These are phyloP conservation scores for Melierax canorus DNA, from an alignment of 2,113 vertebrate species.

Conservation along the genomic window DNA sequence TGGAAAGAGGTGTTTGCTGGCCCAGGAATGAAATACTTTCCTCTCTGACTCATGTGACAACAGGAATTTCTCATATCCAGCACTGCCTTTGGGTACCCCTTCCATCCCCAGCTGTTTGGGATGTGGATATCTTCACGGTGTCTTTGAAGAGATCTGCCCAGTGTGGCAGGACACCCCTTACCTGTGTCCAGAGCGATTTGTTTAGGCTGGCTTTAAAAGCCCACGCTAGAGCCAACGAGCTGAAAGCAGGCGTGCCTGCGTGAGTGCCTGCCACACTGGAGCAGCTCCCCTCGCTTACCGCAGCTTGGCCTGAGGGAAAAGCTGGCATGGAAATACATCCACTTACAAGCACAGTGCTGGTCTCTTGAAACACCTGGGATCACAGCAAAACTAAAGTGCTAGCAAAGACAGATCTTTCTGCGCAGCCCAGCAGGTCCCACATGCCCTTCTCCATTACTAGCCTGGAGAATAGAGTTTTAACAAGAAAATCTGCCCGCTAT, in stretches of 20 bases:
- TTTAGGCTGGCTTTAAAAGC: not conserved
- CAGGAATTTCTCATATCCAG: not conserved
- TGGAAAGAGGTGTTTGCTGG: not conserved
- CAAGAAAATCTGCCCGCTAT: not conserved
- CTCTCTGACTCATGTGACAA: not conserved
- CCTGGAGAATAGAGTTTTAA: not conserved
- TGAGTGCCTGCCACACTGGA: not conserved
- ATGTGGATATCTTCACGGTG: fast-evolving
- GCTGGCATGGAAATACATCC: not conserved
- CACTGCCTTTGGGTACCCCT: not conserved
- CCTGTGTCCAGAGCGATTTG: not conserved
- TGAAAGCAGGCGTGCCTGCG: not conserved
- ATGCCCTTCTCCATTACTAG: not conserved
- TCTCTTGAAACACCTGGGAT: not conserved
- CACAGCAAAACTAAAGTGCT: not conserved
- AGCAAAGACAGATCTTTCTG: too few relatives aligned
- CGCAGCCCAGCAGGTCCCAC: not conserved
- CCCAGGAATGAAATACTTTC: not conserved
- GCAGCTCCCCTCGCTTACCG: not conserved
- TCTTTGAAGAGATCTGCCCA: not conserved
- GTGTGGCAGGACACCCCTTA: not conserved
- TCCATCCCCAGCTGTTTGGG: not conserved
- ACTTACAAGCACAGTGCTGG: not conserved
- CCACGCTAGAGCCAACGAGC: not conserved
- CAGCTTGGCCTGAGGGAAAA: not conserved